A percentile compares a stretch with the other conserved stretches of the same genome.
Evolutionary conservation across 2,113 vertebrate species (phyloP).

Genomic region (Corydoras maculifer): DNA sequence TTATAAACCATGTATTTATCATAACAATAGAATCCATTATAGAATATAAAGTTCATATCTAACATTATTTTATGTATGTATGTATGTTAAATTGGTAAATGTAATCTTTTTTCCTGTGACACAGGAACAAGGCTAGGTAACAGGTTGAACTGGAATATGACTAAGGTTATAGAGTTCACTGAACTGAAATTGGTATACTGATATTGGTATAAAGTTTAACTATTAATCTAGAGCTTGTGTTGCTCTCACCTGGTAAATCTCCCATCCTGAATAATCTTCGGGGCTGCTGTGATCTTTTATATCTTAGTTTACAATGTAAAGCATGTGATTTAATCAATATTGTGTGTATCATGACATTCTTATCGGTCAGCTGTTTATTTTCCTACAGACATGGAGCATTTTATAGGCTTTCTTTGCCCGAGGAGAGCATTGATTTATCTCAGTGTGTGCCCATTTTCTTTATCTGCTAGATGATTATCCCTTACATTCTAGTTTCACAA

Average conservation of each 20-base stretch:
- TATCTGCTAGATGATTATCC: not conserved
- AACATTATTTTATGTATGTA: no score
- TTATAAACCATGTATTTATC: no score
- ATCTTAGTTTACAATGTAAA: no score
- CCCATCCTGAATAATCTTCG: not conserved
- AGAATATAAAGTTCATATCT: no score
- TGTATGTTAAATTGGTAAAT: no score
- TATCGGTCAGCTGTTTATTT: conserved; percentile 17
- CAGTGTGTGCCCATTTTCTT: not conserved
- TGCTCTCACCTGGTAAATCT: not conserved
- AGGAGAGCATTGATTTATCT: conserved; percentile 8
- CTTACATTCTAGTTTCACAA: not conserved
- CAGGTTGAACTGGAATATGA: not conserved
- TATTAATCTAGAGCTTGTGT: conserved; percentile 8
- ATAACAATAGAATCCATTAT: no score
- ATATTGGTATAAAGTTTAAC: not conserved
- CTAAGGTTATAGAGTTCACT: not conserved
- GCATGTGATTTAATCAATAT: not conserved
- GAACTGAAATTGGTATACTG: not conserved
- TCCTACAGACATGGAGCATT: not conserved
- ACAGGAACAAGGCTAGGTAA: not conserved
- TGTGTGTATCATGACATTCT: not conserved
- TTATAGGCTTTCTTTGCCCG: not conserved
- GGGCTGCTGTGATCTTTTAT: no score
- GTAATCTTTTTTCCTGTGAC: not conserved